Conservation (phyloP, 2,888 invertebrate genomes). For the Dolomedes plantarius region DNA sequence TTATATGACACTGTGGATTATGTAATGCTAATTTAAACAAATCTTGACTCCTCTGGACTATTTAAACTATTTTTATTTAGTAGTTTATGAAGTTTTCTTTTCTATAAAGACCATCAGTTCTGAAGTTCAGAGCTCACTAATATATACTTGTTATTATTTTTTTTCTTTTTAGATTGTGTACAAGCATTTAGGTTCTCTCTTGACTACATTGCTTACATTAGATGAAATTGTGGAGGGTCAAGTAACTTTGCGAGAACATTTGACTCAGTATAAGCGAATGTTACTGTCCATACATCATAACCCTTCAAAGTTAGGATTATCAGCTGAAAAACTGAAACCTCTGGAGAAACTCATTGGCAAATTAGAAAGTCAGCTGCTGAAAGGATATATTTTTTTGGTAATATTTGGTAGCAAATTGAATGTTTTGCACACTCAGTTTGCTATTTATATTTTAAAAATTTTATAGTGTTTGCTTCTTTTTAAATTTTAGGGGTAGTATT, state of each 20-base stretch:
- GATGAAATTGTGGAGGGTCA: slow-evolving; percentile 83
- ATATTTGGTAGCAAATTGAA: too few relatives aligned
- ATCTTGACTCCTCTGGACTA: too few relatives aligned
- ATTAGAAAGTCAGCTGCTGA: slow-evolving; percentile 82
- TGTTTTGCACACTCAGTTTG: too few relatives aligned
- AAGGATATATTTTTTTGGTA: slow-evolving; percentile 85
- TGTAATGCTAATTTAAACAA: too few relatives aligned
- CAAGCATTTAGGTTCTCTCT: slow-evolving; percentile 78
- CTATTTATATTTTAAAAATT: too few relatives aligned
- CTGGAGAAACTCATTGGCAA: slow-evolving; percentile 85
- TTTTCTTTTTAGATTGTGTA: slow-evolving; percentile 75
- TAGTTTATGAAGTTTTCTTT: too few relatives aligned
- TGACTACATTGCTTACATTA: slow-evolving; percentile 80
- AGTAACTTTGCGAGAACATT: slow-evolving; percentile 82
- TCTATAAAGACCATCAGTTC: too few relatives aligned
- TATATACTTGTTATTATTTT: too few relatives aligned
- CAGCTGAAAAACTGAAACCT: slow-evolving; percentile 82
- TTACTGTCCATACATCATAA: slow-evolving; percentile 83
- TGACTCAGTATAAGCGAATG: slow-evolving; percentile 86
- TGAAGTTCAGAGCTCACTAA: too few relatives aligned
- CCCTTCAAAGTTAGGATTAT: slow-evolving; percentile 81
- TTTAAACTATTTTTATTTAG: too few relatives aligned
- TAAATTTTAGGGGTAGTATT: too few relatives aligned
- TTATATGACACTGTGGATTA: too few relatives aligned
- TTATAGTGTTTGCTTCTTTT: slow-evolving; percentile 5